Evolutionary conservation across 2,113 vertebrate genomes (phyloP).

Genomic region (Eolophus roseicapilla): DNA sequence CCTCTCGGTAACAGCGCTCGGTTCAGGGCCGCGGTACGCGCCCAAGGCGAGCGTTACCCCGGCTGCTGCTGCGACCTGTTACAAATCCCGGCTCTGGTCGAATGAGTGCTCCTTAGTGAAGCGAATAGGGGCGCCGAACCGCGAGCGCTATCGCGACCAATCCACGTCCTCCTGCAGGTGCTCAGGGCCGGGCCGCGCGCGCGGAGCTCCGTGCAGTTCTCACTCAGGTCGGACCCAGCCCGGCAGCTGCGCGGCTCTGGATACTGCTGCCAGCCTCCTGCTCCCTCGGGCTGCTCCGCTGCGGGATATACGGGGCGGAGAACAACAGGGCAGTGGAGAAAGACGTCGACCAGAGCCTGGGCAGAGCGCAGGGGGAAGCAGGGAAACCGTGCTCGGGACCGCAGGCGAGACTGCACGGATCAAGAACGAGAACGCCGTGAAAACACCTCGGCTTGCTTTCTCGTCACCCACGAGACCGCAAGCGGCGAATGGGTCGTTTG

Average conservation of each 20-base stretch:
- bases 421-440: background rate
- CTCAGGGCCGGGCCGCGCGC: background rate
- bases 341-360: no score
- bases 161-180: no score
- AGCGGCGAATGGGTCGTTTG: no score
- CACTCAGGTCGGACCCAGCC: background rate
- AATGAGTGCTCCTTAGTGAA: background rate
- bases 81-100: background rate
- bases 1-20: background rate
- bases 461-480: background rate
- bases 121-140: background rate
- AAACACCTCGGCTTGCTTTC: background rate
- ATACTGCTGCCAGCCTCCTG: accelerated
- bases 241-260: background rate
- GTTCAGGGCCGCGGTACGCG: background rate
- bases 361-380: no score
- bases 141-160: background rate
- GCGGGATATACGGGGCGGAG: background rate
- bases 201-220: background rate
- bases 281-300: no score
- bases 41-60: background rate
- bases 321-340: no score
- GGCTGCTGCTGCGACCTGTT: background rate
- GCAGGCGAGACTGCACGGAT: background rate
- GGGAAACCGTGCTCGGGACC: background rate